Evolutionary conservation across 2,888 invertebrate genomes (phyloP).

Genomic region (Digitonthophagus gazella): DNA sequence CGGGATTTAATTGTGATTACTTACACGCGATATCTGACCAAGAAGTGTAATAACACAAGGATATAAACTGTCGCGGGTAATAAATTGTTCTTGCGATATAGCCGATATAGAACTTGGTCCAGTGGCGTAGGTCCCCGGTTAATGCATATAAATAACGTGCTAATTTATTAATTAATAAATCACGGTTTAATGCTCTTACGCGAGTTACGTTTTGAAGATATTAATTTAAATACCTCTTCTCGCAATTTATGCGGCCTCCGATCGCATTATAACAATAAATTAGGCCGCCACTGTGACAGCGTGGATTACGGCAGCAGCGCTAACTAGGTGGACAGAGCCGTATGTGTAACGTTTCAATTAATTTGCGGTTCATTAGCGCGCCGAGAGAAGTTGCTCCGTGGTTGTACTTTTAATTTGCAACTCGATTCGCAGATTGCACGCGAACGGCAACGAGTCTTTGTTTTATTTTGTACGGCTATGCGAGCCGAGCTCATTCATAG

Average conservation of each 20-base stretch:
- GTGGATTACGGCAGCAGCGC: neutral
- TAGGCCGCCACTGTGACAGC: neutral
- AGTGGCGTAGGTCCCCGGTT: neutral
- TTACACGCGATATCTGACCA: neutral
- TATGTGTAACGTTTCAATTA: neutral
- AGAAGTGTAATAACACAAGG: neutral
- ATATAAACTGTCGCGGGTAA: neutral
- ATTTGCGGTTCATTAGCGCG: neutral
- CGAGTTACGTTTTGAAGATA: constrained; percentile 14
- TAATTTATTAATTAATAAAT: constrained; percentile 29
- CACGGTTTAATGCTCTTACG: constrained; percentile 23
- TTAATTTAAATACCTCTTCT: constrained; percentile 3
- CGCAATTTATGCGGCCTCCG: neutral
- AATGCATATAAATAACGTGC: constrained; percentile 22
- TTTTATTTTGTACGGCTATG: neutral
- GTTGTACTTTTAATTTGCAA: neutral
- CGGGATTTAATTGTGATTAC: neutral
- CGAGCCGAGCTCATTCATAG: neutral
- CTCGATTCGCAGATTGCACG: neutral
- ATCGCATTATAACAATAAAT: neutral
- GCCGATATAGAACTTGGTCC: neutral
- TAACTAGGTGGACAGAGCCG: neutral
- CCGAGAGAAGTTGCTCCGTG: neutral
- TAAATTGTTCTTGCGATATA: neutral
- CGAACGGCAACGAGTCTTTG: neutral